Evolutionary conservation across 1,140 invertebrate species (phyloP).

Genomic region (Drosophila pachea): DNA sequence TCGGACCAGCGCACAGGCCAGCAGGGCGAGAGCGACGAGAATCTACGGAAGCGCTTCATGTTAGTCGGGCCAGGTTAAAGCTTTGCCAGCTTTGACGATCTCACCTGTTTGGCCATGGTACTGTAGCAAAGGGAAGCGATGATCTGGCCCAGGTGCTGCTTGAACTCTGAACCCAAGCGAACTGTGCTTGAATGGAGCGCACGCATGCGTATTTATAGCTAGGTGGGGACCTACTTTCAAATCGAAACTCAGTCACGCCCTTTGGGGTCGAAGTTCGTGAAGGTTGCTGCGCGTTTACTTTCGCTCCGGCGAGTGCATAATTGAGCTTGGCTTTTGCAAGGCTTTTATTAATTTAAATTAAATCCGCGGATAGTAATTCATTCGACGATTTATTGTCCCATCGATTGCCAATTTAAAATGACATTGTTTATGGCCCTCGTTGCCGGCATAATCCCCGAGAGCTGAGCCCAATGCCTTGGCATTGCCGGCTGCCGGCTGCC

Average conservation of each 20-base stretch:
- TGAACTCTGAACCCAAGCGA: constrained; percentile 50
- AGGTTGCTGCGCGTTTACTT: constrained; percentile 41
- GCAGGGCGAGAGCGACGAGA: constrained; percentile 44
- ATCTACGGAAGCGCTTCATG: constrained; percentile 30
- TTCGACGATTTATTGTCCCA: constrained; percentile 70
- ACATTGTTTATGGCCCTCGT: constrained; percentile 65
- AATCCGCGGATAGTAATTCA: constrained; percentile 66
- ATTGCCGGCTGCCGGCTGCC: too few species aligned
- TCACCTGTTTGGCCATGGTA: constrained; percentile 69
- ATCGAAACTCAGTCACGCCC: constrained; percentile 60
- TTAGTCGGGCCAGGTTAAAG: neutral
- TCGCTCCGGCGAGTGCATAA: constrained; percentile 48
- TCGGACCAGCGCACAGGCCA: constrained; percentile 40
- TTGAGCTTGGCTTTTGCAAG: neutral
- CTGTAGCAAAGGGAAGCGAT: constrained; percentile 49
- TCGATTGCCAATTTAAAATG: constrained; percentile 74
- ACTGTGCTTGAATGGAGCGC: constrained; percentile 48
- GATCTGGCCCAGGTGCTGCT: constrained; percentile 54
- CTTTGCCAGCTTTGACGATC: neutral
- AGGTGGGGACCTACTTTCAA: constrained; percentile 50
- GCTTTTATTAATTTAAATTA: constrained; percentile 43
- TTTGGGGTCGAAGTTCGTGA: constrained; percentile 57
- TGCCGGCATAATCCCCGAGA: constrained; percentile 57
- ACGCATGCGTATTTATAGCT: constrained; percentile 26
- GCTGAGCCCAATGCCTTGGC: constrained; percentile 13